These are phyloP conservation scores for Cydia splendana DNA, from an alignment of 1,140 invertebrate genomes.

Conservation along the genomic window DNA sequence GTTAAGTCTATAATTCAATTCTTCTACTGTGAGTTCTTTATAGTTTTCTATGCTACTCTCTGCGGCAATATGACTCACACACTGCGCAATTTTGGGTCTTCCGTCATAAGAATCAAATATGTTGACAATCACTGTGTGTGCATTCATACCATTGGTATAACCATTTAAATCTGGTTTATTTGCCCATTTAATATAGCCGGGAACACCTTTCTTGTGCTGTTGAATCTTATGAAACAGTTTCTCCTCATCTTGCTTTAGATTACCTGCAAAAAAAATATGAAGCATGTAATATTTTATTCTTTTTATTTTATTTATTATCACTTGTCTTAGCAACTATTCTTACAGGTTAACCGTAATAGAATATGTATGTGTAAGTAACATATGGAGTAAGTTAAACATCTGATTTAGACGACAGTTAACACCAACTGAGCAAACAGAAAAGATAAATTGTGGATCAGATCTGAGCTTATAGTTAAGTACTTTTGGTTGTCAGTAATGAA, in stretches of 20 bases:
- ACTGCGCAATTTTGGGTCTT: slow-evolving; percentile 77
- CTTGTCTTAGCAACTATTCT: too few species aligned
- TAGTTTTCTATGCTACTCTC: slow-evolving; percentile 47
- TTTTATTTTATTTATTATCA: too few species aligned
- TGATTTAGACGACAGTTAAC: background rate
- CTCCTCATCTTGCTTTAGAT: slow-evolving; percentile 80
- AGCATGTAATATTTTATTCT: too few species aligned
- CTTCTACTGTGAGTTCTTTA: slow-evolving; percentile 62
- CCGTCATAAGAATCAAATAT: slow-evolving; percentile 79
- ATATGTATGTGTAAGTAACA: background rate
- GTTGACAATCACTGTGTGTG: slow-evolving; percentile 73
- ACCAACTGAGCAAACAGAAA: background rate
- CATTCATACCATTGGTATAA: slow-evolving; percentile 81
- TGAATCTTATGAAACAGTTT: slow-evolving; percentile 80
- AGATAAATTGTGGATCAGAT: background rate
- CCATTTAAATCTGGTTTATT: slow-evolving; percentile 73
- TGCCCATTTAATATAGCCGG: slow-evolving; percentile 81
- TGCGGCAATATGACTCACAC: slow-evolving; percentile 62
- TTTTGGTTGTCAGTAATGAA: too few species aligned
- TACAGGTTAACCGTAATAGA: too few species aligned
- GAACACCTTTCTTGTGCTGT: slow-evolving; percentile 74
- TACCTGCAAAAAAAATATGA: slow-evolving; percentile 74
- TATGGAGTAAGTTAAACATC: background rate
- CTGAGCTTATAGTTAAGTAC: background rate
- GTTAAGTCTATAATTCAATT: slow-evolving; percentile 77